A percentile compares a stretch with the other conserved stretches of the same genome.
Evolutionary conservation across 1,140 invertebrate species (phyloP).

Genomic region (Brachionus manjavacas): DNA sequence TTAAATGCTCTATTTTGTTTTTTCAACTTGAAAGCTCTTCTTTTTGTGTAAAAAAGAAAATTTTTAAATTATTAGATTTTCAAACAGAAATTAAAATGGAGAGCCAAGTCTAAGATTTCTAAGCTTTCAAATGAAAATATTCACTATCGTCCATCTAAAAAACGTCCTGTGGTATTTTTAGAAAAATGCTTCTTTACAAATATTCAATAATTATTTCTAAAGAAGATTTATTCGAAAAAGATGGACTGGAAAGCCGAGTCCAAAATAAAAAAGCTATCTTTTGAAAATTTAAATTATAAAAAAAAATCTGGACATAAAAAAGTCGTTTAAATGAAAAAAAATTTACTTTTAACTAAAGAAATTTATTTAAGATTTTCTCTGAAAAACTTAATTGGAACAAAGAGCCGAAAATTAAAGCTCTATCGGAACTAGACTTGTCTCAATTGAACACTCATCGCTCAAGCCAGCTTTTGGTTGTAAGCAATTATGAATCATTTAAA

Average conservation of each 20-base stretch:
- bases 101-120: not conserved
- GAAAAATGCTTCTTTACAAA: not conserved
- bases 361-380: constrained; percentile 5
- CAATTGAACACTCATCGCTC: constrained; percentile 16
- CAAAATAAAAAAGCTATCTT: not conserved
- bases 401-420: constrained; percentile 11
- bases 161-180: not conserved
- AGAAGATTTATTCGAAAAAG: constrained; percentile 18
- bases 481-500: not conserved
- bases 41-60: not conserved
- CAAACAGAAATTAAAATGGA: not conserved
- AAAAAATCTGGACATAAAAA: not conserved
- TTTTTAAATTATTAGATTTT: constrained; percentile 17
- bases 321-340: not conserved
- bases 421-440: constrained; percentile 32
- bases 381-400: constrained; percentile 38
- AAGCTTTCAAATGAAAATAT: not conserved
- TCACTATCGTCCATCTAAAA: not conserved
- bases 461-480: constrained; percentile 5
- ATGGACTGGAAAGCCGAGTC: constrained; percentile 8
- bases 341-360: not conserved
- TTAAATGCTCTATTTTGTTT: not conserved
- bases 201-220: not conserved
- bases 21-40: not conserved
- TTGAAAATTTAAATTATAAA: constrained; percentile 28